Conservation (phyloP, 2,888 invertebrate species). For the Xanthia togata region DNA sequence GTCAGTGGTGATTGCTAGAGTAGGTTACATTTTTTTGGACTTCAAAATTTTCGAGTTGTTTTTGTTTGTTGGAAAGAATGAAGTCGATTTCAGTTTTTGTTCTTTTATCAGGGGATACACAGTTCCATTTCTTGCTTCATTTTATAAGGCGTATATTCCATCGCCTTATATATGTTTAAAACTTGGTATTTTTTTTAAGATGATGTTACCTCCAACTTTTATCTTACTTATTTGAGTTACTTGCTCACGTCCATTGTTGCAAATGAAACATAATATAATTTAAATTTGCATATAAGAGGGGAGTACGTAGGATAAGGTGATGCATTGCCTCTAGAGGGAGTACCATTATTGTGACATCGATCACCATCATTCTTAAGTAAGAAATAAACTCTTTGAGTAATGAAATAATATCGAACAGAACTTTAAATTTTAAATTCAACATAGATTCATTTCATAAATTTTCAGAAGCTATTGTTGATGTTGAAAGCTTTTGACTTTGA, state of each 20-base stretch:
- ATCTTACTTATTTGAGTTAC: background rate
- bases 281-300: background rate
- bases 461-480: slow-evolving; percentile 3
- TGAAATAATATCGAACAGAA: background rate
- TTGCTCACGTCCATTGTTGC: background rate
- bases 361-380: slow-evolving; percentile 3
- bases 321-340: slow-evolving; percentile 5
- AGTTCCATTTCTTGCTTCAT: no score
- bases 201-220: no score
- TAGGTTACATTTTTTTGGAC: no score
- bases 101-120: no score
- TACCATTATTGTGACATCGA: slow-evolving; percentile 13
- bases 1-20: no score
- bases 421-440: background rate
- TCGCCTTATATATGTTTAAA: background rate
- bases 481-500: background rate
- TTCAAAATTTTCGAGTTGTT: no score
- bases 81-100: no score
- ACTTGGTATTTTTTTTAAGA: background rate
- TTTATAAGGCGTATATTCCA: background rate
- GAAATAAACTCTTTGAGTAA: background rate
- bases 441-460: background rate
- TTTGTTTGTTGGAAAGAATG: no score
- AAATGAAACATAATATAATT: background rate
- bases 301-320: background rate